These are phyloP conservation scores for Gadus chalcogrammus DNA, from an alignment of 2,113 vertebrate genomes.

Conservation along the genomic window DNA sequence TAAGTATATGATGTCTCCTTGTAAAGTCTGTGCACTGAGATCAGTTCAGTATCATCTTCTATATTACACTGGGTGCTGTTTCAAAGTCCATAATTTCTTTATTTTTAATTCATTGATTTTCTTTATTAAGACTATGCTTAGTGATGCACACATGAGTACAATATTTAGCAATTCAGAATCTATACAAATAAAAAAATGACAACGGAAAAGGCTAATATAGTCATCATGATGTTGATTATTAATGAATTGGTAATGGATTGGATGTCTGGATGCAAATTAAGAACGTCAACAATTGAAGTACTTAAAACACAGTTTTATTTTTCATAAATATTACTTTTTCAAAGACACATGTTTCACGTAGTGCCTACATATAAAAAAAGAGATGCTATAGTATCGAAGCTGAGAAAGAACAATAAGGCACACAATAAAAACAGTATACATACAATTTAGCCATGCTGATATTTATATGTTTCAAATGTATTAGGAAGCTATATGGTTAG, in stretches of 20 bases:
- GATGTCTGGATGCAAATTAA: too few species aligned
- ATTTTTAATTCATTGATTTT: not conserved
- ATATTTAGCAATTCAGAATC: too few species aligned
- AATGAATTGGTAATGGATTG: conserved; percentile 68
- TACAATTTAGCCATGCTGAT: conserved; percentile 82
- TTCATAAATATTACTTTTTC: conserved; percentile 79
- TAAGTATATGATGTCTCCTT: too few species aligned
- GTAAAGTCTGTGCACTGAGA: too few species aligned
- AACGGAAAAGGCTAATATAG: conserved; percentile 67
- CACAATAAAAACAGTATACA: conserved; percentile 68
- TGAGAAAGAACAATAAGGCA: conserved; percentile 85
- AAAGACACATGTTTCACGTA: conserved; percentile 73
- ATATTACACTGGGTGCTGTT: too few species aligned
- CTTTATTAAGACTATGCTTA: conserved; percentile 13
- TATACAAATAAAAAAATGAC: too few species aligned
- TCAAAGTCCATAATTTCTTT: too few species aligned
- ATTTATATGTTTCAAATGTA: conserved; percentile 66
- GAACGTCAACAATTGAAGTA: conserved; percentile 62
- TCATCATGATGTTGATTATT: conserved; percentile 80
- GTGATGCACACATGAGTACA: not conserved
- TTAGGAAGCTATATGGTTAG: conserved; percentile 67
- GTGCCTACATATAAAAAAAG: conserved; percentile 53
- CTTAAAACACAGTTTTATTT: conserved; percentile 76
- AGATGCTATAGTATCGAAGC: conserved; percentile 62
- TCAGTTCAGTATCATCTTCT: too few species aligned